Base-by-base conservation (phyloP, 2,113 vertebrate species). In the Megaceryle torquata region DNA sequence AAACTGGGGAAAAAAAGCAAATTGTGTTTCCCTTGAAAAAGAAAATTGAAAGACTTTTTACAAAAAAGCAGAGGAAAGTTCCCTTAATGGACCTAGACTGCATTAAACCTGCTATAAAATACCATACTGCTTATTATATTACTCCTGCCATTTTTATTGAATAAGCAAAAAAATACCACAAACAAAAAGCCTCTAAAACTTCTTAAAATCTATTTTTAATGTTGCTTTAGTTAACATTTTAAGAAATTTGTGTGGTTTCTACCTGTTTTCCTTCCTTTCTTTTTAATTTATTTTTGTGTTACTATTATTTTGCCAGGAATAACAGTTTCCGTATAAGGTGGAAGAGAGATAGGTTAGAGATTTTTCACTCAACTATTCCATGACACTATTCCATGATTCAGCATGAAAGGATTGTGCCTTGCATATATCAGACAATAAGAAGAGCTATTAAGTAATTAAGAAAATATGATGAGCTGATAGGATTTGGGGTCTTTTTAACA, bases 171-270 rank as follows among this genome's bases (percentile, higher is more conserved):
- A 86, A 37, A 50, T 15, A 68, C 2, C 9, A 33, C 18, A 16
- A 79, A 85, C 25, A 65, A 82, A 92, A 93, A 77, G 21, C 19
- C 71, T 61, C 25, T 86, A 80, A 56, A 94, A 65, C 21, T 16
- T 61, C n/a, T 80, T 85, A 53, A 93, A 96, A 93, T 91, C 61
- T 82, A 59, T 53, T 82, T 80, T 88, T 93, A 86, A 90, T 88
- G 57, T 35, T 78, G 59, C 33, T 74, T 28, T 16, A 75, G 63
- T 70, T 76, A 79, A 88, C 22, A 13, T 89, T 89, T 54, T 48
- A 69, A 93, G 17, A 19, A 57, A 11, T 53, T 82, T 90, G 19
- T 63, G 7, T 8, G 9, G 9, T 48, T 76, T 76, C 11, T 53
- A 48, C 53, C 35, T 68, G 3, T 10, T 92, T 89, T 77, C 35